A percentile compares a stretch with the other conserved stretches of the same genome.
Conservation (phyloP, 2,797 vertebrate genomes). For the Zenarchopterus dispar region DNA sequence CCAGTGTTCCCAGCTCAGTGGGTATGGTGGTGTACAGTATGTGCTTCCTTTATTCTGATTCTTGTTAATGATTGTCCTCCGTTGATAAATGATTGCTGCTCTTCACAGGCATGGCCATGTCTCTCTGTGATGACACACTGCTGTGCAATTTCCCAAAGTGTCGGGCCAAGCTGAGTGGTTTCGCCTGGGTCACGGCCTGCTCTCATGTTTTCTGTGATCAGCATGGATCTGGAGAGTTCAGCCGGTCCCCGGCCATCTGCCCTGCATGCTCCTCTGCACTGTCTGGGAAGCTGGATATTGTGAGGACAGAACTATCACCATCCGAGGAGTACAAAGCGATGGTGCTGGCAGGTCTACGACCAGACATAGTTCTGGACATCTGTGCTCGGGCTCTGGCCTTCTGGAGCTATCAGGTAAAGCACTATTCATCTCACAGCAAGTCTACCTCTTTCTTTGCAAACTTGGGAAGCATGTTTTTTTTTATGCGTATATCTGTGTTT, state of each 20-base stretch:
- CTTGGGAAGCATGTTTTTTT: background rate
- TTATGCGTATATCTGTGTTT: background rate
- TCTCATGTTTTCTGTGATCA: conserved; percentile 92
- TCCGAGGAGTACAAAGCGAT: conserved; percentile 92
- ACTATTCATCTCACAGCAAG: background rate
- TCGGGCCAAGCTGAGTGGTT: conserved; percentile 83
- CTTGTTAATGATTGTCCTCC: background rate
- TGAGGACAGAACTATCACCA: conserved; percentile 88
- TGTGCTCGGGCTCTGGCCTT: conserved; percentile 88
- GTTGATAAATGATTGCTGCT: background rate
- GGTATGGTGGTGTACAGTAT: background rate
- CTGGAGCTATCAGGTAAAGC: conserved; percentile 91
- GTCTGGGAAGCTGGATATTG: conserved; percentile 89
- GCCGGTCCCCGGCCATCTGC: conserved; percentile 86
- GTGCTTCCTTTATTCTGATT: background rate
- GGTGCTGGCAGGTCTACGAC: conserved; percentile 88
- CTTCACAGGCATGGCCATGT: conserved; percentile 68
- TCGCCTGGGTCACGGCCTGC: conserved; percentile 91
- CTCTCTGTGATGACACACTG: conserved; percentile 85
- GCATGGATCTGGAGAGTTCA: conserved; percentile 89
- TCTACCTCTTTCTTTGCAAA: rapidly evolving
- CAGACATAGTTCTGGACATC: conserved; percentile 89
- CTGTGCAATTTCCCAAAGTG: conserved; percentile 91
- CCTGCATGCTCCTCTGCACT: conserved; percentile 89
- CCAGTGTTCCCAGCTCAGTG: background rate